Percentiles rank a stretch among this genome's conserved stretches.
These are phyloP conservation scores for Dryoscopus gambensis DNA, from an alignment of 2,113 vertebrate species.

Conservation along the genomic window DNA sequence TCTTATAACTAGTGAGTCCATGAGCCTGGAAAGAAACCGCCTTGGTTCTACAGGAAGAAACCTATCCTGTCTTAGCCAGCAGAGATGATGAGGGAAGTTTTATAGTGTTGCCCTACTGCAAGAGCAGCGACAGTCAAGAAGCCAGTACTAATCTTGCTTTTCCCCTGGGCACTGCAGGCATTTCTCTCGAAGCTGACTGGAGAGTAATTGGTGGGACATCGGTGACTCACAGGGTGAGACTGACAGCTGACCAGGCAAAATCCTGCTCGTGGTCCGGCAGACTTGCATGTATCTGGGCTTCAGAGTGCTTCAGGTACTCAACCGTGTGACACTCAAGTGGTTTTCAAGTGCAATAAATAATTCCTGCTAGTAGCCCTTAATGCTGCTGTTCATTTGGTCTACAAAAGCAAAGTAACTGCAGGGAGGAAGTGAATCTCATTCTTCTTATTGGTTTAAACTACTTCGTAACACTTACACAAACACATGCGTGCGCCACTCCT, in stretches of 20 bases:
- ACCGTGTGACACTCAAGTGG: background rate
- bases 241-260: background rate
- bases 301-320: background rate
- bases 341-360: conserved; percentile 1
- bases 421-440: background rate
- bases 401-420: background rate
- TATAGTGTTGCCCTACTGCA: fast-evolving
- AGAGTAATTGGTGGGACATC: background rate
- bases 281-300: background rate
- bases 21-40: background rate
- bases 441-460: background rate
- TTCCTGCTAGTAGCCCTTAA: background rate
- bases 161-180: fast-evolving
- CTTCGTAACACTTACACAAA: background rate
- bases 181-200: fast-evolving
- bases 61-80: background rate
- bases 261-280: background rate
- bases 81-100: background rate
- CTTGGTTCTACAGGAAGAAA: background rate
- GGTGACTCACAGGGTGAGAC: background rate
- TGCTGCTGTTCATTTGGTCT: background rate
- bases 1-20: fast-evolving
- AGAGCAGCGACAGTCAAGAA: fast-evolving
- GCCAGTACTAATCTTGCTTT: background rate
- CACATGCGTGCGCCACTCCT: fast-evolving